A percentile compares a stretch with the other conserved stretches of the same genome.
These are phyloP conservation scores for Abrostola triplasia DNA, from an alignment of 2,888 invertebrate genomes.

Conservation along the genomic window DNA sequence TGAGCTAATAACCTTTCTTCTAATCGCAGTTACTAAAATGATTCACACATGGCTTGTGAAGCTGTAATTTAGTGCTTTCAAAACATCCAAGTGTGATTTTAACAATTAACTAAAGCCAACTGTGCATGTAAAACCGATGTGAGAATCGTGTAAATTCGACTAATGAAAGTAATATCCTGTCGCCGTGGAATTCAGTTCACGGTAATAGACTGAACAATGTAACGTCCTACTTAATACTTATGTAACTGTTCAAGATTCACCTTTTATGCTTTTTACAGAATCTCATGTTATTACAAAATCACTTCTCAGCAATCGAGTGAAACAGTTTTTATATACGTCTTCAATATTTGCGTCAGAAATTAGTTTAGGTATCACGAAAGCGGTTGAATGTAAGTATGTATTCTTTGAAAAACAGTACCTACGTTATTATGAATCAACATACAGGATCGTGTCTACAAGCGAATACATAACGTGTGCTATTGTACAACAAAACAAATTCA, in stretches of 20 bases:
- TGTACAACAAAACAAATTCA: slow-evolving; percentile 18
- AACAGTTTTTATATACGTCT: no score
- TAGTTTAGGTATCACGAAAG: no score
- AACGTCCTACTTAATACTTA: neutral
- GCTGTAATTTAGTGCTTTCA: no score
- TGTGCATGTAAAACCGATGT: no score
- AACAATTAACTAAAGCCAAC: no score
- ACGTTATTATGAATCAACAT: neutral
- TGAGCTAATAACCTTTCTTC: no score
- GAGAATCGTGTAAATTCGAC: neutral
- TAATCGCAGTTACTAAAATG: no score
- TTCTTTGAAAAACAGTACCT: no score
- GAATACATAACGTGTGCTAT: slow-evolving; percentile 8
- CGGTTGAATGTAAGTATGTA: no score
- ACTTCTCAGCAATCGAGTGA: neutral
- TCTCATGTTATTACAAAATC: neutral
- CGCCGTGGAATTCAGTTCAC: neutral
- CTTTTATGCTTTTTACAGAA: neutral
- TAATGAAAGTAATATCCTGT: slow-evolving; percentile 1
- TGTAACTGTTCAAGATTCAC: neutral
- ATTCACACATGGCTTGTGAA: no score
- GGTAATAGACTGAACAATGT: neutral
- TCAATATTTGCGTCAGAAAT: no score
- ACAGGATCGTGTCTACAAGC: slow-evolving; percentile 1
- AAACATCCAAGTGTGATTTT: no score